Evolutionary conservation across 2,113 vertebrate species (phyloP), one percentile per base, ranked within the genome.

Genomic region (Rhea americana): DNA sequence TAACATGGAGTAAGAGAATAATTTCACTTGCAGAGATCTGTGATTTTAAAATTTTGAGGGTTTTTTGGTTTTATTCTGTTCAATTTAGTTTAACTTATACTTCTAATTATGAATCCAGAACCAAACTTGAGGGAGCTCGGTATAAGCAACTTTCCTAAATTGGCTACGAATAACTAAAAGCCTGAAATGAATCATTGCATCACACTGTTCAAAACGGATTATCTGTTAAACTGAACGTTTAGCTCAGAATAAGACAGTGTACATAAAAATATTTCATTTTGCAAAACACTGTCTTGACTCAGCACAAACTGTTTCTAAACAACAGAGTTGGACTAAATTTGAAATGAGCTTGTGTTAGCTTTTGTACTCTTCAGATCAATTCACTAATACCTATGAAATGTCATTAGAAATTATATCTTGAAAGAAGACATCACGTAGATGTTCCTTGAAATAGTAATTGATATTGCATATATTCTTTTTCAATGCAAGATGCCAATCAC

Each of bases 391-490:
- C 81, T 87, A 59, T 74, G 45, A 79, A 78, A 82, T 0, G 0
- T 47, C 82, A 85, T 51, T 82, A 88, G 92, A 84, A 90, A 87
- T 50, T 83, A 75, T 41, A 77, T 39, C n/a, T 82, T 68, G 76
- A 78, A 91, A 77, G 43, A 85, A 91, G 85, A 90, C 32, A 82
- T 65, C 72, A 88, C 62, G 92, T 72, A 78, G 87, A 77, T 90
- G 83, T 76, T 89, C 37, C 82, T 73, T 95, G 67, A 77, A 95
- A 93, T 45, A 92, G 76, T 82, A 93, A 96, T 71, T 80, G 76
- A 89, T 79, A 71, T 11, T 80, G 78, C 47, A 90, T 43, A 62
- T 58, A 65, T 35, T 86, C 35, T 94, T 84, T 95, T 92, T 65
- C 79, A 93, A 82, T 93, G 74, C 30, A 82, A 82, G 77, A 78